A percentile compares a stretch with the other conserved stretches of the same genome.
Evolutionary conservation across 2,888 invertebrate genomes (phyloP).

Genomic region (Spialia ferax): DNA sequence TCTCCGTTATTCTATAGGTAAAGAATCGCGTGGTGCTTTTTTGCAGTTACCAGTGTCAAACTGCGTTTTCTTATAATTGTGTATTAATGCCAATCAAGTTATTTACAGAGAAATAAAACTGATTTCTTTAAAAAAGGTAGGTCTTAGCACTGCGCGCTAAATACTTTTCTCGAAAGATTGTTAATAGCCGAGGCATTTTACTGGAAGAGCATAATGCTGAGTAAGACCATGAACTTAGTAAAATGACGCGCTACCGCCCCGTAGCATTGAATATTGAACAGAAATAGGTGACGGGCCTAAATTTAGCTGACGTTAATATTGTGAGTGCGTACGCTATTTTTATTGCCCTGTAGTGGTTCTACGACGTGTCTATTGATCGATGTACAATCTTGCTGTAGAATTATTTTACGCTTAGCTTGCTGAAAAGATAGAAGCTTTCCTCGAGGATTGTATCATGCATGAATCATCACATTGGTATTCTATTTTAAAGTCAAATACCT

Average conservation of each 20-base stretch:
- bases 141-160: too few species aligned
- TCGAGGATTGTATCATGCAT: slow-evolving; percentile 5
- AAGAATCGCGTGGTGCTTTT: too few species aligned
- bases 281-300: slow-evolving; percentile 20
- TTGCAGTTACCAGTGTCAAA: too few species aligned
- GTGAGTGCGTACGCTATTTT: slow-evolving; percentile 28
- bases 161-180: background rate
- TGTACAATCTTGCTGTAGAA: slow-evolving; percentile 18
- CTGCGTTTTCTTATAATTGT: too few species aligned
- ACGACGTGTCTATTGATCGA: slow-evolving; percentile 22
- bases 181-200: background rate
- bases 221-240: slow-evolving; percentile 16
- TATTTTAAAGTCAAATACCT: too few species aligned
- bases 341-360: slow-evolving; percentile 12
- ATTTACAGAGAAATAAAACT: too few species aligned
- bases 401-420: slow-evolving; percentile 22
- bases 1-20: too few species aligned
- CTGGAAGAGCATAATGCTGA: background rate
- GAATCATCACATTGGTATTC: background rate
- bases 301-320: slow-evolving; percentile 24
- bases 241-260: background rate
- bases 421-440: slow-evolving; percentile 8
- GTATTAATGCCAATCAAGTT: too few species aligned
- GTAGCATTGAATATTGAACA: slow-evolving; percentile 9
- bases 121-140: too few species aligned